Conservation (phyloP, 2,797 vertebrate genomes). For the Phaenicophaeus curvirostris region DNA sequence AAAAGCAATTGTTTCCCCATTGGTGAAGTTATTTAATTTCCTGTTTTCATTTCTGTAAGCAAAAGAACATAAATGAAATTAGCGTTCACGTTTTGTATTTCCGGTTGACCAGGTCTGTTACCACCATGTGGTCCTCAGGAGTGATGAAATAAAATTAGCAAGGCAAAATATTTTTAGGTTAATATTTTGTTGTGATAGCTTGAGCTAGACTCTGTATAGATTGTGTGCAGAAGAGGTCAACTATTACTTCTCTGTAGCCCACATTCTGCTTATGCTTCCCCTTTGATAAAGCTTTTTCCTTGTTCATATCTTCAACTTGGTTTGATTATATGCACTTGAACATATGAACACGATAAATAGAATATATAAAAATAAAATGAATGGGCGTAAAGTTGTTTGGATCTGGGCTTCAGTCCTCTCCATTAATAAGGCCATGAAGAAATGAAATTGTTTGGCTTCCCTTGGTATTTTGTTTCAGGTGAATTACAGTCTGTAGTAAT, state of each 20-base stretch:
- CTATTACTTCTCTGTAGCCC: background rate
- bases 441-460: background rate
- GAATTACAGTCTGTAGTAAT: background rate
- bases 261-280: background rate
- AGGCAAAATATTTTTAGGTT: conserved; percentile 15
- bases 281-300: background rate
- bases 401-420: background rate
- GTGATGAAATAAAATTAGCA: conserved; percentile 52
- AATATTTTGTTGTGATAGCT: conserved; percentile 39
- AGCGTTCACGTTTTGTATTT: conserved; percentile 6
- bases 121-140: conserved; percentile 17
- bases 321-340: background rate
- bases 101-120: background rate
- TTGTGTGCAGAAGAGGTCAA: background rate
- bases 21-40: conserved; percentile 58
- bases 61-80: conserved; percentile 37
- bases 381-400: background rate
- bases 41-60: conserved; percentile 38
- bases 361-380: background rate
- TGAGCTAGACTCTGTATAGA: conserved; percentile 16
- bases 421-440: background rate
- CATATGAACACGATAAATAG: background rate
- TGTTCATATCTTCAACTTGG: background rate
- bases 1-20: conserved; percentile 29
- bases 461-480: background rate